Percentiles rank a stretch among this genome's conserved stretches.
phyloP scores from a whole-genome alignment of 2,888 invertebrate species.

The Odontocerum albicorne region DNA sequence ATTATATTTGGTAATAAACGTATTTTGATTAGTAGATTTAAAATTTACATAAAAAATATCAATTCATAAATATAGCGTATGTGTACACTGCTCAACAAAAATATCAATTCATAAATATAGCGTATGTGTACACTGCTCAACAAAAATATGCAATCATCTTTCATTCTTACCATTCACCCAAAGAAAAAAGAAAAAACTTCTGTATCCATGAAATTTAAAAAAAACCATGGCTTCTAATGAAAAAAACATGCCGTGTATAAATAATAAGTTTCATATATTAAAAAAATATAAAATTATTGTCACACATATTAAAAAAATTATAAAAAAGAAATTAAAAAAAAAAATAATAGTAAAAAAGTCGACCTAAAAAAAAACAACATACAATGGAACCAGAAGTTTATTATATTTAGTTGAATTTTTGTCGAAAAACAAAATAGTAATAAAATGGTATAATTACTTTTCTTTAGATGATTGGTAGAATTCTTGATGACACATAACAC shows the following conservation, averaged over 20 bases:
- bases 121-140: no score
- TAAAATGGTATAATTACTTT: conserved; percentile 35
- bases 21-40: conserved; percentile 2
- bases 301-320: no score
- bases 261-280: no score
- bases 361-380: no score
- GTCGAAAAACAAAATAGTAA: conserved; percentile 16
- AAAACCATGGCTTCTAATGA: background rate
- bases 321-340: no score
- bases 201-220: conserved; percentile 1
- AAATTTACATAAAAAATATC: no score
- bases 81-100: no score
- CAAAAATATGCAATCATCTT: conserved; percentile 50
- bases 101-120: no score
- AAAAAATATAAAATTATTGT: no score
- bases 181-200: background rate
- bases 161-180: conserved; percentile 46
- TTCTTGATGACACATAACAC: conserved; percentile 31
- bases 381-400: conserved; percentile 4
- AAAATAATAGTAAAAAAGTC: no score
- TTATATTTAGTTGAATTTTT: conserved; percentile 12
- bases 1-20: background rate
- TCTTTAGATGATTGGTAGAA: conserved; percentile 25
- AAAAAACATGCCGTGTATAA: no score
- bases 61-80: no score